Conservation (phyloP, 2,888 invertebrate species). For the Lasioglossum malachurum region DNA sequence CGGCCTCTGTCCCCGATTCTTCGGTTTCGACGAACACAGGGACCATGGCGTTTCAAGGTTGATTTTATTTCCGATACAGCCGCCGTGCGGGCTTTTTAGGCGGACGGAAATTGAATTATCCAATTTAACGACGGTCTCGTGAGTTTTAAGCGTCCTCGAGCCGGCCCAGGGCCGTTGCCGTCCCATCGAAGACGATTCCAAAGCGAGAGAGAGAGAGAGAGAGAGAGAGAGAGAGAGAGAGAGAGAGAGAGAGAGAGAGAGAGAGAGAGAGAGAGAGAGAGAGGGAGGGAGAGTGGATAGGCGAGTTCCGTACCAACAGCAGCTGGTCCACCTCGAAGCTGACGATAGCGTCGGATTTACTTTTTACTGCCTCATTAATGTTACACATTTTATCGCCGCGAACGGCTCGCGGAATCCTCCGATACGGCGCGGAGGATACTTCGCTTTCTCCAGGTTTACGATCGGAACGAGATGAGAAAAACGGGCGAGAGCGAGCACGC, state of each 20-base stretch:
- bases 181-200: constrained; percentile 57
- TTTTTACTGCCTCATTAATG: constrained; percentile 82
- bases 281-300: neutral
- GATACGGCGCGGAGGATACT: constrained; percentile 64
- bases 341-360: constrained; percentile 80
- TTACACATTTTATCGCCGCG: constrained; percentile 80
- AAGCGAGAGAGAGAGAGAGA: neutral
- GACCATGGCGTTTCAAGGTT: constrained; percentile 23
- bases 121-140: constrained; percentile 54
- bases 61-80: constrained; percentile 48
- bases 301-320: constrained; percentile 14
- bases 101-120: constrained; percentile 57
- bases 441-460: constrained; percentile 74
- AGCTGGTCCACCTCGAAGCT: constrained; percentile 48
- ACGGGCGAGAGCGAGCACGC: constrained; percentile 37
- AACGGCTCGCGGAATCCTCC: constrained; percentile 65
- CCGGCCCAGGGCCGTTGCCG: constrained; percentile 42
- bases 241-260: no score
- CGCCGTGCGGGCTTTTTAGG: constrained; percentile 35
- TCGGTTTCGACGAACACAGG: neutral
- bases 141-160: constrained; percentile 49
- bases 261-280: no score
- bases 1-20: constrained; percentile 24
- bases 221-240: neutral
- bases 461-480: constrained; percentile 66